Conservation (phyloP, 2,888 invertebrate species). For the Nasonovia ribisnigri region DNA sequence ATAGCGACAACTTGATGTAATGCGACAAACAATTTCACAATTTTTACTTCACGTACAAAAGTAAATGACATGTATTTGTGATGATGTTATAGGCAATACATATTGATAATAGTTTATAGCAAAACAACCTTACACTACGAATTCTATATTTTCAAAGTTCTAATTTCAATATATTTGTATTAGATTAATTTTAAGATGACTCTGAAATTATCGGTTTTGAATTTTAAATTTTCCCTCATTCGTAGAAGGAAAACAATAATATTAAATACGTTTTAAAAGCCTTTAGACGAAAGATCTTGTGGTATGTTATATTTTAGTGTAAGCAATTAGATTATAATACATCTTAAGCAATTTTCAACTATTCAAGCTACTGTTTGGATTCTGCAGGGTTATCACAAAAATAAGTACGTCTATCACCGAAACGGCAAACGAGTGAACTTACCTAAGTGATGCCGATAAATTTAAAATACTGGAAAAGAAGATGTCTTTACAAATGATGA, state of each 20-base stretch:
- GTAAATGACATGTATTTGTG: background rate
- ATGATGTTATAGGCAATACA: background rate
- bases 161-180: background rate
- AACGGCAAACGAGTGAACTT: background rate
- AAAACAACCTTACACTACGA: background rate
- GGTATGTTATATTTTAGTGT: background rate
- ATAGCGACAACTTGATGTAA: background rate
- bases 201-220: background rate
- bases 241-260: background rate
- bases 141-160: background rate
- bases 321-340: background rate
- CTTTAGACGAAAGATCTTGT: background rate
- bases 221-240: background rate
- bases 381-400: background rate
- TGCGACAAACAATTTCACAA: background rate
- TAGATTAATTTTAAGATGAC: background rate
- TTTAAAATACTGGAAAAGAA: background rate
- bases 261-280: background rate
- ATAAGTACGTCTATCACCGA: background rate
- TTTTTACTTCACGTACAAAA: background rate
- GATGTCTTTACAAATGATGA: background rate
- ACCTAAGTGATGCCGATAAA: background rate
- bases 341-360: background rate
- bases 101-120: background rate
- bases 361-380: background rate